A percentile compares a stretch with the other conserved stretches of the same genome.
phyloP scores from a whole-genome alignment of 2,888 invertebrate genomes.

The Aromia moschata region DNA sequence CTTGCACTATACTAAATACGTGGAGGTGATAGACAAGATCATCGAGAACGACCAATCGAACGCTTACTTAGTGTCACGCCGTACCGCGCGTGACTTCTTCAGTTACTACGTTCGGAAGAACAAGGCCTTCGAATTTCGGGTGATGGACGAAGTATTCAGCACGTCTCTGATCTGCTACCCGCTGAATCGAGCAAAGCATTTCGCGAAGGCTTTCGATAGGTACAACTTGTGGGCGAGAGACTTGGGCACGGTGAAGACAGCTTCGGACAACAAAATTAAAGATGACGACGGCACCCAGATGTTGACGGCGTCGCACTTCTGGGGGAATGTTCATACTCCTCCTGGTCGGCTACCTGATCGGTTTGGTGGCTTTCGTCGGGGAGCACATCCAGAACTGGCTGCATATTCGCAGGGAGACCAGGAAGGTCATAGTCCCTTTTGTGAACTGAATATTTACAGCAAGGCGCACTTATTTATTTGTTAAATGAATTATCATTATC shows the following conservation, averaged over 20 bases:
- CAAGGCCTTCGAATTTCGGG: neutral
- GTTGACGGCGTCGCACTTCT: conserved; percentile 4
- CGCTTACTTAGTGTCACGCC: neutral
- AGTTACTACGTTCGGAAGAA: neutral
- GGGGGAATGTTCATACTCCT: conserved; percentile 4
- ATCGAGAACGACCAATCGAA: neutral
- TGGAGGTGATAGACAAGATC: neutral
- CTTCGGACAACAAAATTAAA: no score
- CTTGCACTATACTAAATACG: neutral
- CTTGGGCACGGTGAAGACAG: neutral
- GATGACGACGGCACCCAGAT: neutral
- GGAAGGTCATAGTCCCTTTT: neutral
- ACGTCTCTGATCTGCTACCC: neutral
- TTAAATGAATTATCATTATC: no score
- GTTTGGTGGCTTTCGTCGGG: neutral
- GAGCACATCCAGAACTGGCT: neutral
- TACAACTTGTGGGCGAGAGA: neutral
- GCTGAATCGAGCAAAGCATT: neutral
- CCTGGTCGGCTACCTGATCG: neutral
- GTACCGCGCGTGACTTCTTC: neutral
- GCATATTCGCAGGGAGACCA: no score
- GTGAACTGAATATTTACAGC: no score
- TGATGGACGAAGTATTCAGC: neutral
- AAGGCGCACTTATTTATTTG: no score
- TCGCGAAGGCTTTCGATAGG: neutral